A percentile compares a stretch with the other conserved stretches of the same genome.
Conservation (phyloP, 1,140 invertebrate genomes). For the Drosophila bocki region DNA sequence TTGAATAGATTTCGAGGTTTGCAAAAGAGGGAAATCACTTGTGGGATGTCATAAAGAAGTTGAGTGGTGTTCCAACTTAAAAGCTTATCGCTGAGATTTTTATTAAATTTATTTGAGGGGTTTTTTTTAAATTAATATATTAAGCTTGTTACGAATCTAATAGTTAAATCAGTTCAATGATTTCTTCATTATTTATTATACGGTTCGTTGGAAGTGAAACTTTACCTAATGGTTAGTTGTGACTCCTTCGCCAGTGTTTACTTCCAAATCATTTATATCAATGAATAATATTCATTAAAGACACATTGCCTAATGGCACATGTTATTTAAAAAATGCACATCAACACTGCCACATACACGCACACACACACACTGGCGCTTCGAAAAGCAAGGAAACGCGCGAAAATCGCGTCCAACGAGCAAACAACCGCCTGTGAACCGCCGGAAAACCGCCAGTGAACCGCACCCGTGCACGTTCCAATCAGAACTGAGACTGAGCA, state of each 20-base stretch:
- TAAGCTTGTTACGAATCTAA: neutral
- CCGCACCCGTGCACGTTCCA: slow-evolving; percentile 64
- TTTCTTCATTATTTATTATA: slow-evolving; percentile 6
- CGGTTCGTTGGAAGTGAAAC: slow-evolving; percentile 7
- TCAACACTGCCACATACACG: slow-evolving; percentile 31
- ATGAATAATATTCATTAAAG: slow-evolving; percentile 38
- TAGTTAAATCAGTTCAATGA: neutral
- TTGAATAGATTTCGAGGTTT: slow-evolving; percentile 4
- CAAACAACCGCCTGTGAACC: slow-evolving; percentile 19
- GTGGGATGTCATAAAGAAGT: slow-evolving; percentile 1
- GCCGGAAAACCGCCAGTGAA: slow-evolving; percentile 44
- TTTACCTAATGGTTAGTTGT: slow-evolving; percentile 35
- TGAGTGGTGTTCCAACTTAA: slow-evolving; percentile 1
- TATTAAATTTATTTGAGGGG: no score
- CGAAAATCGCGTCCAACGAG: slow-evolving; percentile 45
- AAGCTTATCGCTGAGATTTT: neutral
- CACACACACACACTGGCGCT: slow-evolving; percentile 16
- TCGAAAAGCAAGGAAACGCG: slow-evolving; percentile 46
- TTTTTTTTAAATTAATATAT: no score
- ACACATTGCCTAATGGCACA: slow-evolving; percentile 50
- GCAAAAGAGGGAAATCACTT: neutral
- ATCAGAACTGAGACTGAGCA: slow-evolving; percentile 72
- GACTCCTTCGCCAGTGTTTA: slow-evolving; percentile 18
- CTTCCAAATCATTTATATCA: slow-evolving; percentile 60
- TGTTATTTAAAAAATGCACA: slow-evolving; percentile 58